Conservation (phyloP, 1,140 invertebrate species). For the Pseudoatta argentina region DNA sequence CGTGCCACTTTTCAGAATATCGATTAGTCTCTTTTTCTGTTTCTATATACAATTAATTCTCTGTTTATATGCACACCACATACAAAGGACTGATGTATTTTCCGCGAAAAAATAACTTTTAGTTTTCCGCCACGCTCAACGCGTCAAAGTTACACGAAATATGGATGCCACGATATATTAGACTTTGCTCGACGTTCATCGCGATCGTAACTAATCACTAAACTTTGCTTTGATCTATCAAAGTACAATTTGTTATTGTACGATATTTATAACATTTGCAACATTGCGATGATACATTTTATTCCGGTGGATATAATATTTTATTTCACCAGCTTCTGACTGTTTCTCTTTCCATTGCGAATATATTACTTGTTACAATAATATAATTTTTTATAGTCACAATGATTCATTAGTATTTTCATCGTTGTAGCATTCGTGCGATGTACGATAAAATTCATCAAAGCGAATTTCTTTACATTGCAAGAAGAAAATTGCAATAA, state of each 20-base stretch:
- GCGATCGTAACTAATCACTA: constrained; percentile 25
- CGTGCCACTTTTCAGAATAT: constrained; percentile 41
- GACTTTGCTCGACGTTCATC: constrained; percentile 7
- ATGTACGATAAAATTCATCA: constrained; percentile 26
- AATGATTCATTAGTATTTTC: constrained; percentile 13
- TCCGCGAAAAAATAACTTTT: constrained; percentile 48
- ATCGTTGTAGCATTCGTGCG: background rate
- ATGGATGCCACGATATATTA: constrained; percentile 23
- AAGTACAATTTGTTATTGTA: constrained; percentile 42
- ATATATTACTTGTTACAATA: background rate
- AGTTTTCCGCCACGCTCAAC: constrained; percentile 33
- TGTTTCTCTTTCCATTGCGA: background rate
- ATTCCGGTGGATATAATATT: constrained; percentile 48
- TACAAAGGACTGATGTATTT: constrained; percentile 27
- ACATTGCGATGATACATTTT: background rate
- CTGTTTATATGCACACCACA: constrained; percentile 37
- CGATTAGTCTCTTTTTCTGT: constrained; percentile 24
- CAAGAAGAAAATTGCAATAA: background rate
- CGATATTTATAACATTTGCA: constrained; percentile 13
- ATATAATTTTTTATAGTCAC: constrained; percentile 22
- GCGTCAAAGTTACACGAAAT: constrained; percentile 56
- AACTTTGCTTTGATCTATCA: constrained; percentile 38
- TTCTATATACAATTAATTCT: constrained; percentile 58
- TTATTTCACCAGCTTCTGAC: constrained; percentile 11
- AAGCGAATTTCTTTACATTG: background rate